These are phyloP conservation scores for Stomorhina lunata DNA, from an alignment of 2,888 invertebrate species.

Conservation along the genomic window DNA sequence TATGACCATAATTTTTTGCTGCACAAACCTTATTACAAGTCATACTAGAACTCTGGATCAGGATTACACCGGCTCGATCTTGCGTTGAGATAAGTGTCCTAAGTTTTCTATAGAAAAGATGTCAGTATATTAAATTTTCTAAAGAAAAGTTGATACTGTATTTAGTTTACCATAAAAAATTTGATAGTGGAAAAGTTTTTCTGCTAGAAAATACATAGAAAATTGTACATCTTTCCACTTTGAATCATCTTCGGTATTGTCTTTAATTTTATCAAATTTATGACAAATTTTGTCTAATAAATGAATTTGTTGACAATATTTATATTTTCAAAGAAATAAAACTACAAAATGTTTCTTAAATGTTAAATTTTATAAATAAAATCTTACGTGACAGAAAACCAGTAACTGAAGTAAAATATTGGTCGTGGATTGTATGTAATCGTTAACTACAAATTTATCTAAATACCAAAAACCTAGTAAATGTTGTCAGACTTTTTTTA, in stretches of 20 bases:
- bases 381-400: neutral
- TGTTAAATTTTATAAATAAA: neutral
- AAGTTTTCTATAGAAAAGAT: too few species aligned
- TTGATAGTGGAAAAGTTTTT: too few species aligned
- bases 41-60: too few species aligned
- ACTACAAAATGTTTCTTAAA: neutral
- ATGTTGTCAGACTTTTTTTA: slow-evolving; percentile 5
- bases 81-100: too few species aligned
- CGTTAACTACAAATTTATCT: slow-evolving; percentile 16
- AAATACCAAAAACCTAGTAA: neutral
- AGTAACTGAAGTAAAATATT: slow-evolving; percentile 21
- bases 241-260: neutral
- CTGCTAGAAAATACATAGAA: neutral
- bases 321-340: neutral
- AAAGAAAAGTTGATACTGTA: too few species aligned
- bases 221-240: neutral
- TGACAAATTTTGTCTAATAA: neutral
- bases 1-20: too few species aligned
- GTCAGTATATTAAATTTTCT: too few species aligned
- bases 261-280: neutral
- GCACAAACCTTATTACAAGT: too few species aligned
- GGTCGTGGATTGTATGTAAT: slow-evolving; percentile 9
- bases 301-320: neutral
- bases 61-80: too few species aligned
- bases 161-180: too few species aligned